Evolutionary conservation across 2,113 vertebrate genomes (phyloP), one percentile per base, ranked within the genome.

Genomic region (Orientallactaga bullata): DNA sequence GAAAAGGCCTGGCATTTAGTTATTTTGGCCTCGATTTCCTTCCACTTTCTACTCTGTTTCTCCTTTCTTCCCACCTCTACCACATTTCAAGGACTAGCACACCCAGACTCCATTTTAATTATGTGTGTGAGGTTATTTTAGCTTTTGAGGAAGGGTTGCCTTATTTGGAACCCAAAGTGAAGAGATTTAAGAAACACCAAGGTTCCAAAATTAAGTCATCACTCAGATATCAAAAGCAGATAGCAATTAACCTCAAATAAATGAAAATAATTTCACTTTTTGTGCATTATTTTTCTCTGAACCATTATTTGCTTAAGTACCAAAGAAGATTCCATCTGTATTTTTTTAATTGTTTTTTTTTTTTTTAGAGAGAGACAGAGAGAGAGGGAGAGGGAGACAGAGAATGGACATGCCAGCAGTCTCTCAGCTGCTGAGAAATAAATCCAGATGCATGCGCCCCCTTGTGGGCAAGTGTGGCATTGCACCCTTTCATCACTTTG

Each of bases 181-280:
- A 85, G 17, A 63, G 24, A 89, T 32, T 7, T 23, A 55, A 80
- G 61, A 39, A 60, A 90, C 78, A 69, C 9, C 24, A 32, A 83
- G 60, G 5, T 55, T 94, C 51, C 61, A 37, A 94, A 93, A 85
- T 87, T 18, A 76, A 90, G 37, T 60, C 30, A 89, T 89, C 87
- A 87, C 60, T 92, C 60, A 90, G 30, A 4, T 89, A 61, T 91
- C 72, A 80, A 74, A 61, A 47, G 12, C 60, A 35, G 47, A 47
- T 90, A 7, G 28, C 42, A 83, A 93, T 94, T 74, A 81, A 89
- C 71, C 60, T 71, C 73, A 77, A 82, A 86, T 73, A 72, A 88
- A 12, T 71, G 60, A 93, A 66, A 73, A 83, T 12, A 4, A 77
- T 69, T 87, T 89, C 73, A 74, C 55, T 66, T 61, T 80, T 82